Base-by-base conservation (phyloP, 2,888 invertebrate genomes). In the Germaria angustata region DNA sequence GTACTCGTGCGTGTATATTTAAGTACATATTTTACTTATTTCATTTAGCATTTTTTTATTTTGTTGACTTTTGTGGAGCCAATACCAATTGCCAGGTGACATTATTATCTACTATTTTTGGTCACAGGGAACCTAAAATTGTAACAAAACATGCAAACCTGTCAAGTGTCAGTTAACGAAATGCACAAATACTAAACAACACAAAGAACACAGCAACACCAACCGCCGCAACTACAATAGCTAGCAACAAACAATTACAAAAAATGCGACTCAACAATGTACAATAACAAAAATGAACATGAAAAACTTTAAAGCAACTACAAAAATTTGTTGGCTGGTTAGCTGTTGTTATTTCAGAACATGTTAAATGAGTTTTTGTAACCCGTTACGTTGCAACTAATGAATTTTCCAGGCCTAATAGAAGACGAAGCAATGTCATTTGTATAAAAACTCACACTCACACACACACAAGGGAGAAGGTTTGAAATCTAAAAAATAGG, bases 111-210 rank as follows among this genome's bases (percentile, higher is more conserved):
- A 32, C 59, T 66, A 76, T 79, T 66, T 82, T 75, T 71, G 79
- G 82, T 82, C 79, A 69, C 82, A 44, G 41, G 53, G 76, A 55
- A 75, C 79, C 71, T 71, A 79, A 82, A 82, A 82, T 82, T 82
- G 82, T 82, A 82, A 79, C 82, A 78, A 82, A 82, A 82, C 82
- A 82, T 82, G 82, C 82, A 82, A 82, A 79, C 82, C 79, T 82
- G 82, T 82, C 82, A 82, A 82, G 79, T 82, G 82, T 79, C 82
- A 82, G 79, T 78, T 84, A 77, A 80, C 24, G 59, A 72, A 66
- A 53, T 44, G 81, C 85, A 85, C 80, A 68, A 68, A 44, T 57
- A 77, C 78, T 84, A 82, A 76, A 73, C 17, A 63, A 41, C 11
- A 66, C 46, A 28, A 20, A 34, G 63, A 13, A 39, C 71, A 53